Evolutionary conservation across 2,113 vertebrate genomes (phyloP).

Genomic region (Nibea coibor): DNA sequence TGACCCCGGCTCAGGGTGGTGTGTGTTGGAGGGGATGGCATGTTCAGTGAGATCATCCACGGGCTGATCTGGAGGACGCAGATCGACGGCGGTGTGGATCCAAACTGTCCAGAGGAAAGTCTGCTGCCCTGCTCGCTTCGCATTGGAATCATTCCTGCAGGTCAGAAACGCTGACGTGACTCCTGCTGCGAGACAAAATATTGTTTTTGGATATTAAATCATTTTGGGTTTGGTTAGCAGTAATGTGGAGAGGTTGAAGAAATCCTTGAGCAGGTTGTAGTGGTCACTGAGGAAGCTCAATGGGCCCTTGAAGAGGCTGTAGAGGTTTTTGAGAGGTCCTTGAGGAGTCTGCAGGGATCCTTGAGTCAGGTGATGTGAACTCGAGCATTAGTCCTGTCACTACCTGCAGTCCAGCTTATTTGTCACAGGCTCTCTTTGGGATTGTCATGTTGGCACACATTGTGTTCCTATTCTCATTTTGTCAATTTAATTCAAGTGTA

Average conservation of each 20-base stretch:
- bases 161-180: constrained; percentile 72
- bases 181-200: background rate
- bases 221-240: background rate
- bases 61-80: constrained; percentile 92
- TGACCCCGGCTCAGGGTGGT: constrained; percentile 85
- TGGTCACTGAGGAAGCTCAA: background rate
- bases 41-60: constrained; percentile 97
- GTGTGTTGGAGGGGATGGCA: constrained; percentile 96
- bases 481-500: too few relatives aligned
- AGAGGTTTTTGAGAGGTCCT: background rate
- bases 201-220: too few relatives aligned
- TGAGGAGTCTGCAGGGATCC: background rate
- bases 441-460: too few relatives aligned
- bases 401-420: background rate
- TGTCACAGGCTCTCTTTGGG: too few relatives aligned
- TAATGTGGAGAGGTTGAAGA: too few relatives aligned
- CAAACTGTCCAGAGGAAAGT: constrained; percentile 83
- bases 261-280: background rate
- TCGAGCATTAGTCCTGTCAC: background rate
- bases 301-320: background rate
- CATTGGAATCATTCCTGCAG: constrained; percentile 96
- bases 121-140: constrained; percentile 88
- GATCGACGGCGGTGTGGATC: constrained; percentile 86
- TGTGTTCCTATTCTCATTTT: too few relatives aligned
- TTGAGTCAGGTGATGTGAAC: background rate